Percentiles rank a stretch among this genome's conserved stretches.
Evolutionary conservation across 2,113 vertebrate species (phyloP).

Genomic region (Benitochromis conjunctus): DNA sequence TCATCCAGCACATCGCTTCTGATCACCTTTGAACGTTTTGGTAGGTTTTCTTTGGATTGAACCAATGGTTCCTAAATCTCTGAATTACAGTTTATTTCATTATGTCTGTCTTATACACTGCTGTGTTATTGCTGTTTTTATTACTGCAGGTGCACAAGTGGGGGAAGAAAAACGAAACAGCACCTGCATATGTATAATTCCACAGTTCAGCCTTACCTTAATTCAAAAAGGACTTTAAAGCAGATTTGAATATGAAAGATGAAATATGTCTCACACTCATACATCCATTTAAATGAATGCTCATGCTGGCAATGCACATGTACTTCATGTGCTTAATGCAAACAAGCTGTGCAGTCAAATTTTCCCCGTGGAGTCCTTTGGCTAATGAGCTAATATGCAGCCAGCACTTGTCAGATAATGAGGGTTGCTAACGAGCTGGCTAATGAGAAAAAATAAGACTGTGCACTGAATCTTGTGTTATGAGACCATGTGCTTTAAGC

Average conservation of each 20-base stretch:
- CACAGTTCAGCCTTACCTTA: background rate
- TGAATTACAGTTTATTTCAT: background rate
- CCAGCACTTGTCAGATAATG: background rate
- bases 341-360: background rate
- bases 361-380: background rate
- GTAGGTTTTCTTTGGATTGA: background rate
- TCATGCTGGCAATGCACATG: background rate
- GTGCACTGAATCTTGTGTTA: background rate
- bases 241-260: background rate
- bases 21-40: background rate
- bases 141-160: background rate
- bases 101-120: background rate
- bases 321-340: background rate
- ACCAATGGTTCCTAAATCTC: background rate
- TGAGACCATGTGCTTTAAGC: background rate
- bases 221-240: background rate
- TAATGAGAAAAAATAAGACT: background rate
- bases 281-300: background rate
- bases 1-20: background rate
- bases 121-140: background rate
- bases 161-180: background rate
- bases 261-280: background rate
- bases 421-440: background rate
- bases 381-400: constrained; percentile 2
- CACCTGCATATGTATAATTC: background rate